Conservation (phyloP, 2,888 invertebrate genomes). For the Terebella lapidaria region DNA sequence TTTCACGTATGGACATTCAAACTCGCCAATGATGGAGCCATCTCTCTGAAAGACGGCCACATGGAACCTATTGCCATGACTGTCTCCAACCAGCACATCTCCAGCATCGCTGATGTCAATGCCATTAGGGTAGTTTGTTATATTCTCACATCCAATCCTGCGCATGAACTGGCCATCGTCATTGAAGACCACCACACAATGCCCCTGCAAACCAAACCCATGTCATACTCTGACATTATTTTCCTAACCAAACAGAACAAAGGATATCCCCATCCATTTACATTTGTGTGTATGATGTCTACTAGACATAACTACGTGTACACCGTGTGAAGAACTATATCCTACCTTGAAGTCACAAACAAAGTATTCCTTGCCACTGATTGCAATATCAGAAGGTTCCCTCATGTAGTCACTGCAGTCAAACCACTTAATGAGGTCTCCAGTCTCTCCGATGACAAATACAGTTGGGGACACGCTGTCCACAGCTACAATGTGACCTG, state of each 20-base stretch:
- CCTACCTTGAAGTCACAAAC: slow-evolving; percentile 87
- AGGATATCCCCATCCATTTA: neutral
- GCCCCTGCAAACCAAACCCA: slow-evolving; percentile 60
- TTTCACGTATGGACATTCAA: slow-evolving; percentile 96
- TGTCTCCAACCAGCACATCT: slow-evolving; percentile 93
- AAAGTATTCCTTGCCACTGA: slow-evolving; percentile 81
- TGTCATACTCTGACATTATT: neutral
- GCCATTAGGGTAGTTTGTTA: slow-evolving; percentile 95
- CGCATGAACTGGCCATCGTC: slow-evolving; percentile 85
- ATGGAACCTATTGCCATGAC: slow-evolving; percentile 95
- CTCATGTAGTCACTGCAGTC: slow-evolving; percentile 97
- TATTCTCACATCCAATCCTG: slow-evolving; percentile 89
- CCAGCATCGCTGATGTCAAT: slow-evolving; percentile 96
- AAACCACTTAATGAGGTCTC: slow-evolving; percentile 91
- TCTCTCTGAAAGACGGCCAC: slow-evolving; percentile 91
- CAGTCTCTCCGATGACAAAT: slow-evolving; percentile 86
- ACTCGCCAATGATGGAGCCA: slow-evolving; percentile 67
- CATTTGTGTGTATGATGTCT: neutral
- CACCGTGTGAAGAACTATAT: too few species aligned
- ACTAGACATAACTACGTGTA: too few species aligned
- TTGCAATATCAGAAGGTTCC: slow-evolving; percentile 94
- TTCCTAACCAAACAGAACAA: too few species aligned
- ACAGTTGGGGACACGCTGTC: slow-evolving; percentile 96
- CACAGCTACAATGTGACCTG: slow-evolving; percentile 82
- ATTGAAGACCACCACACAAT: slow-evolving; percentile 86